Base-by-base conservation (phyloP, 2,113 vertebrate genomes). In the Cyanistes caeruleus region DNA sequence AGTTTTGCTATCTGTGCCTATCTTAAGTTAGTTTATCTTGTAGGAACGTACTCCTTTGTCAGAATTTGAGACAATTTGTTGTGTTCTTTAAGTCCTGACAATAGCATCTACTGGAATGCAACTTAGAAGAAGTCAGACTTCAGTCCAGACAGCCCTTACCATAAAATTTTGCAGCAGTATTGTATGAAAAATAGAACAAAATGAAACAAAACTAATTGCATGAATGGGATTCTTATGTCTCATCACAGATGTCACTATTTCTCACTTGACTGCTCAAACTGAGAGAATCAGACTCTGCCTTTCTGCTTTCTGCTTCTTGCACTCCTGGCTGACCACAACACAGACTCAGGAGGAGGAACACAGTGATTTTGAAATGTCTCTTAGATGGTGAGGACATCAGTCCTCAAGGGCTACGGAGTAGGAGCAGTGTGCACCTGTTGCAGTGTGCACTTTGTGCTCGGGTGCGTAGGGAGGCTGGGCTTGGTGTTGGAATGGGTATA, bases 381-480 rank as follows among this genome's bases (percentile, higher is more conserved):
- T 86, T 56, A 16, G 46, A 30, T 70, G 16, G 3, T 52, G 53
- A 27, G 23, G 33, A 48, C 15, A 13, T 4, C 8, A 46, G 9
- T 23, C 30, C 9, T 46, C 46, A 46, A 70, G 28, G 33, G 7
- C 13, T 60, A 15, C 28, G 43, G 35, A 8, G 1, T 1, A 43
- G 43, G 20, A 37, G 11, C 3, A 56, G 5, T 0, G 0, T 12
- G 7, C 13, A 37, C 18, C 3, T 39, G 10, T 33, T 60, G 11
- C 5, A 37, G 43, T 11, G 17, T 5, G 2, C 24, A 6, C 12
- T 39, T 78, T 6, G 7, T 68, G 16, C 20, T 48, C 0, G 0
- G 17, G 21, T 60, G 28, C 7, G 21, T 60, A 37, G 12, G 21
- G 15, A 70, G 46, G 3, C 35, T 73, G 64, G 22, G 14, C 16